Evolutionary conservation across 1,140 invertebrate genomes (phyloP).

Genomic region (Sitophilus oryzae): DNA sequence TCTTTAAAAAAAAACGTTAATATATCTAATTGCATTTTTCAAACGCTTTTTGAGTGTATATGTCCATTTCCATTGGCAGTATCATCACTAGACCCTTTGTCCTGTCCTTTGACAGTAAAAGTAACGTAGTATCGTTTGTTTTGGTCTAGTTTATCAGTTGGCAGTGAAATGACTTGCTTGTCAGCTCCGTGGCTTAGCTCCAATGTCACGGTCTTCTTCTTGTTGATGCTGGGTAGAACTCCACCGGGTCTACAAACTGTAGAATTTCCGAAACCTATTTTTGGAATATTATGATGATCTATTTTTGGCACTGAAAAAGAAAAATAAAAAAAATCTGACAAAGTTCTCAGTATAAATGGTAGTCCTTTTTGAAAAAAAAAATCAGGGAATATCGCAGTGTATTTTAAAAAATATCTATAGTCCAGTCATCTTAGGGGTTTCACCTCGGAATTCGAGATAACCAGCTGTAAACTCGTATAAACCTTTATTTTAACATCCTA

Average conservation of each 20-base stretch:
- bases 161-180: conserved; percentile 77
- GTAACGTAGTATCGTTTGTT: conserved; percentile 86
- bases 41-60: conserved; percentile 42
- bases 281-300: conserved; percentile 70
- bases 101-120: conserved; percentile 71
- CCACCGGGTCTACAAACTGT: conserved; percentile 44
- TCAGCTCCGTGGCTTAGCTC: conserved; percentile 74
- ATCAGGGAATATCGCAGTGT: too few species aligned
- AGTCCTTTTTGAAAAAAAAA: too few species aligned
- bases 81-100: conserved; percentile 23
- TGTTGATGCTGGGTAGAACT: conserved; percentile 56
- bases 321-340: too few species aligned
- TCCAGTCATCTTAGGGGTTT: too few species aligned
- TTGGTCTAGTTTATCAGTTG: conserved; percentile 75
- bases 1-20: too few species aligned
- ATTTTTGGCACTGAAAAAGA: conserved; percentile 57
- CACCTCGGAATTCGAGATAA: too few species aligned
- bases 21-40: conserved; percentile 12
- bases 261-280: conserved; percentile 49
- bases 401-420: too few species aligned
- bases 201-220: conserved; percentile 58
- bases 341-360: too few species aligned
- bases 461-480: too few species aligned
- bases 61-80: conserved; percentile 25
- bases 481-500: too few species aligned